Conservation (phyloP, 37 sponge, comb jelly and placozoan species). For the Eunapius fragilis region DNA sequence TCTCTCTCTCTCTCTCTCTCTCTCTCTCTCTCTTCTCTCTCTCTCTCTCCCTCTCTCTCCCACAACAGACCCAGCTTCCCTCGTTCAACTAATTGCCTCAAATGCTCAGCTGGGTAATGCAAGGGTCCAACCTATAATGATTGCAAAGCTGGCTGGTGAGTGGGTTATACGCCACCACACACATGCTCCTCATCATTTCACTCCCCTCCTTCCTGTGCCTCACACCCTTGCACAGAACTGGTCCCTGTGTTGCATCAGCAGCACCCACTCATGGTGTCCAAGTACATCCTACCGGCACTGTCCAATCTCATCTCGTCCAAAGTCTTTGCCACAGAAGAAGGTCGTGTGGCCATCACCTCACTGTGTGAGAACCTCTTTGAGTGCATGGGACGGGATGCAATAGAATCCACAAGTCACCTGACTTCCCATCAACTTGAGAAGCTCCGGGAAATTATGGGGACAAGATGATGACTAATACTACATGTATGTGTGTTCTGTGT, state of each 20-base stretch:
- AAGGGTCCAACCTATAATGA: conserved; percentile 73
- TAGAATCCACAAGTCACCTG: conserved; percentile 60
- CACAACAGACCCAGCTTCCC: conserved; percentile 53
- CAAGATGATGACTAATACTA: neutral
- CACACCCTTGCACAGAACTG: conserved; percentile 48
- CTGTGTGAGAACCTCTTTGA: conserved; percentile 49
- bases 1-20: neutral
- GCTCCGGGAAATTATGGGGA: conserved; percentile 29
- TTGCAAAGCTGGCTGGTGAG: conserved; percentile 79
- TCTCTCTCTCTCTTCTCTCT: neutral
- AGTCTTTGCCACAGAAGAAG: conserved; percentile 42
- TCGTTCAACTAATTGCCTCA: conserved; percentile 72
- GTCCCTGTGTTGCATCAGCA: conserved; percentile 22
- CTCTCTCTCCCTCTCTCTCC: neutral
- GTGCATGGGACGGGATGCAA: conserved; percentile 55
- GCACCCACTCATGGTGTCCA: conserved; percentile 71
- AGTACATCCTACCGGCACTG: conserved; percentile 74
- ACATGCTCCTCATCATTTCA: neutral
- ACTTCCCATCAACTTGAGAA: conserved; percentile 38
- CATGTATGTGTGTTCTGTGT: neutral
- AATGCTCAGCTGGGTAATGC: conserved; percentile 72
- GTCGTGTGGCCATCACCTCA: conserved; percentile 27
- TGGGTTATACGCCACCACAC: neutral
- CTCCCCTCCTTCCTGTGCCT: neutral
- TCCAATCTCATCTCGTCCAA: conserved; percentile 65